Evolutionary conservation across 2,888 invertebrate genomes (phyloP), one percentile per base, ranked within the genome.

Genomic region (Cephus nigrinus): DNA sequence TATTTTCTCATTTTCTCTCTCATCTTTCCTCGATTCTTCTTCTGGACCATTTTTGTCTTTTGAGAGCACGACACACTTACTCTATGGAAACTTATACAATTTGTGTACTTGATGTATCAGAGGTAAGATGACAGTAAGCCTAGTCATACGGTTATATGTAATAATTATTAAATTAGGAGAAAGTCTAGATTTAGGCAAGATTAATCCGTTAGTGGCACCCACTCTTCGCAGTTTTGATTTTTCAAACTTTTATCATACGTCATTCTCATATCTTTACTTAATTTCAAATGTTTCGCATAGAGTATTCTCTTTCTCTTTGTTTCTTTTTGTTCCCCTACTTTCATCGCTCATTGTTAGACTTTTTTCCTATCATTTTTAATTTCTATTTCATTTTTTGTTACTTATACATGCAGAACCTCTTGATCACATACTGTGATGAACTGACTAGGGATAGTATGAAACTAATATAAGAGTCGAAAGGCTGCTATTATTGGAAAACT

Each of bases 141-240:
- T 85, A 82, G 85, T 81, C 85, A 82, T 85, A 86, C 85, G 84
- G 83, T 86, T 87, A 87, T n/a, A 80, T 79, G 78, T 83, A 83
- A 75, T 78, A 75, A 78, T 40, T 72, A 78, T 75, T 84, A 85
- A 80, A 83, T 80, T 82, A 83, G 85, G 1, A 85, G 85, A 85
- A 87, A 87, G 86, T 88, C 86, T 89, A 87, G 86, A 89, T 87
- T 90, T 90, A 87, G 88, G 89, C 88, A 85, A 88, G 84, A 86
- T 86, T 80, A 82, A 82, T 80, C 75, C 55, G 5, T 40, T 15
- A 40, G 5, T 40, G 15, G 40, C 15, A 15, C 0, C 40, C 15
- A 15, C 40, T 15, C 40, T 15, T 40, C 12, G 40, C 15, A 40
- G 40, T 40, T 40, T 15, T 15, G 15, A 40, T 40, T 15, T 5